Evolutionary conservation across 2,888 invertebrate species (phyloP).

Genomic region (Leptinotarsa juncta): DNA sequence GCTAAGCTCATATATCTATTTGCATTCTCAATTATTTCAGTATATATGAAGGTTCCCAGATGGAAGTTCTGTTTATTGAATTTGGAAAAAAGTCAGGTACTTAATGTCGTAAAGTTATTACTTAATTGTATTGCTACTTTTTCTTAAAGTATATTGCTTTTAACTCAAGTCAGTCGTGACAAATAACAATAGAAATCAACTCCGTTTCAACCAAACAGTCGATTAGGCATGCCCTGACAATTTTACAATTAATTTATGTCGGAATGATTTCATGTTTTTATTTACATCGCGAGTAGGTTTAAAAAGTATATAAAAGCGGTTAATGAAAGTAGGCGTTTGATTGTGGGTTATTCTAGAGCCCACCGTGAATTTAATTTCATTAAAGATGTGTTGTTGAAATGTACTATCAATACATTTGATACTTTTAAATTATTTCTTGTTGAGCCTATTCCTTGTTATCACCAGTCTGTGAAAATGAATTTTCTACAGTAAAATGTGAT

Average conservation of each 20-base stretch:
- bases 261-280: slow-evolving; percentile 19
- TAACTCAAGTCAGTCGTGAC: background rate
- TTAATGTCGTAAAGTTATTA: background rate
- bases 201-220: background rate
- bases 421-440: background rate
- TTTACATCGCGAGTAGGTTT: slow-evolving; percentile 23
- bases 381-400: slow-evolving; percentile 2
- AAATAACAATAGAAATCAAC: background rate
- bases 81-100: too few relatives aligned
- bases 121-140: background rate
- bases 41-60: too few relatives aligned
- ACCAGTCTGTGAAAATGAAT: too few relatives aligned
- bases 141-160: background rate
- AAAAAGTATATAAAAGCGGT: background rate
- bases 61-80: too few relatives aligned
- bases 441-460: too few relatives aligned
- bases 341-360: slow-evolving; percentile 14
- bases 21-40: too few relatives aligned
- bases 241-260: slow-evolving; percentile 11
- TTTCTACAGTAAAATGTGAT: too few relatives aligned
- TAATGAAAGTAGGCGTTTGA: slow-evolving; percentile 21
- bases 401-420: background rate
- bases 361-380: slow-evolving; percentile 1
- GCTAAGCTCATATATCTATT: too few relatives aligned
- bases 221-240: slow-evolving; percentile 2